Evolutionary conservation across 2,888 invertebrate genomes (phyloP).

Genomic region (Pyrrhosoma nymphula): DNA sequence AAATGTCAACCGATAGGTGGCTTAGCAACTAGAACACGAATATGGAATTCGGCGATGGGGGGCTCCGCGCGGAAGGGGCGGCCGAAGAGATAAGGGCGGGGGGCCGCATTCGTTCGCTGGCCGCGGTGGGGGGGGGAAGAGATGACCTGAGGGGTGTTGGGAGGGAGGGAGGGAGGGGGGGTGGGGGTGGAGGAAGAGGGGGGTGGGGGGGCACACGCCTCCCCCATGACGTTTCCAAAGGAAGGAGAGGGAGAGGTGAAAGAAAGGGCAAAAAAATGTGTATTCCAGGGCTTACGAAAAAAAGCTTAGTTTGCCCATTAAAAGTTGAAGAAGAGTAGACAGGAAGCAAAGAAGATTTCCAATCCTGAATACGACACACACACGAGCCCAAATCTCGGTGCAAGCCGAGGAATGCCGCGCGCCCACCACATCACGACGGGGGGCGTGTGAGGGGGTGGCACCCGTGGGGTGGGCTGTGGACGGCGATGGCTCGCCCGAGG

Average conservation of each 20-base stretch:
- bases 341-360: conserved; percentile 53
- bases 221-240: neutral
- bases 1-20: too few species aligned
- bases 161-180: neutral
- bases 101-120: too few species aligned
- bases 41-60: too few species aligned
- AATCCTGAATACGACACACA: neutral
- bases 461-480: too few species aligned
- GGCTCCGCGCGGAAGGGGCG: too few species aligned
- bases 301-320: conserved; percentile 38
- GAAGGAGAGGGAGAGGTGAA: neutral
- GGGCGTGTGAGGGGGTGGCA: too few species aligned
- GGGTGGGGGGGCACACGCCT: neutral
- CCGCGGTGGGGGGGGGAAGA: too few species aligned
- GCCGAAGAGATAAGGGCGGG: too few species aligned
- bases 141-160: neutral
- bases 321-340: conserved; percentile 49
- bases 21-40: too few species aligned
- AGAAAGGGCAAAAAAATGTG: neutral
- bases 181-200: too few species aligned
- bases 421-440: too few species aligned
- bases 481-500: neutral
- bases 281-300: neutral
- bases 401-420: neutral
- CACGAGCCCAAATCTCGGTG: neutral